Conservation (phyloP, 2,888 invertebrate species). For the Gryllus longicercus region DNA sequence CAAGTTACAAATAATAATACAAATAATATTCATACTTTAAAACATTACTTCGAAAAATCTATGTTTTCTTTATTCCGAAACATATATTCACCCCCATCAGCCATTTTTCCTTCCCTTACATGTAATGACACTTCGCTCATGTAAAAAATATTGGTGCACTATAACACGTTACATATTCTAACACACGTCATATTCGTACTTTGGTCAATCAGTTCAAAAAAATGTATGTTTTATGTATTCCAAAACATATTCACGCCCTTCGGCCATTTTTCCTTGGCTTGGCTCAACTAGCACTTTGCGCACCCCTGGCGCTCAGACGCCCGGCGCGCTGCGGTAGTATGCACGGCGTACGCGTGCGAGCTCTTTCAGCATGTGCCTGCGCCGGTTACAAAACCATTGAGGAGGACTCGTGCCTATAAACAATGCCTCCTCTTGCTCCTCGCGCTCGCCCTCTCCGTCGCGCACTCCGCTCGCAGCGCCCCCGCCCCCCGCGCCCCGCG, state of each 20-base stretch:
- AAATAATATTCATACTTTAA: background rate
- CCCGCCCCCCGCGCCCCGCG: background rate
- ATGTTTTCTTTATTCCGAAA: background rate
- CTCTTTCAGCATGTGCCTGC: conserved; percentile 17
- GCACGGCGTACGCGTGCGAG: background rate
- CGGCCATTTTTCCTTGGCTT: too few species aligned
- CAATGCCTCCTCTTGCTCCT: background rate
- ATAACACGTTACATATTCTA: too few species aligned
- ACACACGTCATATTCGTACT: too few species aligned
- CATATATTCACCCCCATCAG: too few species aligned
- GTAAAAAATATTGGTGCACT: too few species aligned
- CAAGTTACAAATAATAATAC: background rate
- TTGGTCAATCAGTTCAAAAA: too few species aligned
- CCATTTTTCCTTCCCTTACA: too few species aligned
- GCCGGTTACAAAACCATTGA: conserved; percentile 17
- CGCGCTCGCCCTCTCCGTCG: background rate
- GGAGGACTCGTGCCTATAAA: conserved; percentile 17
- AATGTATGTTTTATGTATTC: too few species aligned
- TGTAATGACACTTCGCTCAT: background rate
- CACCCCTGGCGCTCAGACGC: background rate
- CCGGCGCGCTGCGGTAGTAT: background rate
- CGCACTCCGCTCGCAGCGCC: background rate
- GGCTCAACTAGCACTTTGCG: background rate
- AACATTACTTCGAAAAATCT: background rate
- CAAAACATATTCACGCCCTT: too few species aligned